Base-by-base conservation (phyloP, 1,140 invertebrate species). In the Muscidifurax raptorellus region DNA sequence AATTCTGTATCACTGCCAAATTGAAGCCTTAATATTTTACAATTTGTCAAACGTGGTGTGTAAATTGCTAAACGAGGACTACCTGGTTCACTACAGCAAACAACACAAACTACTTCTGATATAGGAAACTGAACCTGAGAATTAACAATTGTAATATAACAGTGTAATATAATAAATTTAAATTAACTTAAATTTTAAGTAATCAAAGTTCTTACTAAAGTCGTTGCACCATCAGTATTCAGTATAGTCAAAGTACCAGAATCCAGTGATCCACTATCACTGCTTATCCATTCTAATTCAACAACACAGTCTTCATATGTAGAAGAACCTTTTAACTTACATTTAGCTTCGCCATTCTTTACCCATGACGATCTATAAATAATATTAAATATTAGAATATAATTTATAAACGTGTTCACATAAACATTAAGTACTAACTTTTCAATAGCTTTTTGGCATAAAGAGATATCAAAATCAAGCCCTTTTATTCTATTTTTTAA, bases 281-380 rank as follows among this genome's bases (percentile, higher is more conserved):
- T 94, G 75, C 95, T 95, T 75, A 96, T 94, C 95, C 97, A 97
- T 92, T 98, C 97, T 78, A 98, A 91, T 90, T 98, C 96, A 66
- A 98, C 91, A 83, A 96, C 93, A 90, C 96, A 97, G 87, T 97
- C 96, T 82, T 96, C 95, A 91, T 95, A 96, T 5, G 91, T 92
- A 64, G 92, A 93, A 86, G 93, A 94, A 36, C 93, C 92, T 89
- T 94, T 94, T 74, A 96, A 93, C 90, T 95, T 94, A 86, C 95
- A 95, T 88, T 96, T 94, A 7, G 96, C 96, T 89, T 96, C 95
- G 30, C 96, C 96, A 86, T 95, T 96, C 89, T 97, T 97, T 0
- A 97, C 94, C 96, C 97, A 98, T 0, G 96, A 97, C 30, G 96
- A 96, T 88, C 94, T 94, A 82, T 22, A 84, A 81, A 28, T 59